A percentile compares a stretch with the other conserved stretches of the same genome.
Conservation (phyloP, 2,113 vertebrate genomes). For the Bostrychus sinensis region DNA sequence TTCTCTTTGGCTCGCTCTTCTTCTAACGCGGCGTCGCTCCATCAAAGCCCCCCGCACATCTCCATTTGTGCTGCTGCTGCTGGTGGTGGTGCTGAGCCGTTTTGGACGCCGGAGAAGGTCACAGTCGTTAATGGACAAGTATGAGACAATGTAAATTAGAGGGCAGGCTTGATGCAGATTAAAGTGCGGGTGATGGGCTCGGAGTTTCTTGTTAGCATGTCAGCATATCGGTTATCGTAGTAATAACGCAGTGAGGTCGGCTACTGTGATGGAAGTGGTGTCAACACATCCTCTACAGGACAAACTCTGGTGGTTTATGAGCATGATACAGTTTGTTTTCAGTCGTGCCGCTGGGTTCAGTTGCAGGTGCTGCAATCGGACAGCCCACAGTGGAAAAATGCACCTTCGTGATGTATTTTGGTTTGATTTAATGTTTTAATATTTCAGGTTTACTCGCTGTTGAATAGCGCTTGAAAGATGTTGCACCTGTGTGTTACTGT, state of each 20-base stretch:
- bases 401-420: too few relatives aligned
- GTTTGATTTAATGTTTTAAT: too few relatives aligned
- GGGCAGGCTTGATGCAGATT: constrained; percentile 54
- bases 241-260: neutral
- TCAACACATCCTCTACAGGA: neutral
- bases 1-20: constrained; percentile 28
- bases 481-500: too few relatives aligned
- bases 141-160: constrained; percentile 68
- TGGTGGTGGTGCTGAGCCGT: too few relatives aligned
- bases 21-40: constrained; percentile 15
- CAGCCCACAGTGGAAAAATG: too few relatives aligned
- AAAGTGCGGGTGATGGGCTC: constrained; percentile 15
- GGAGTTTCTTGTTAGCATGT: neutral
- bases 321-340: neutral
- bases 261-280: neutral
- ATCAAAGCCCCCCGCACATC: neutral
- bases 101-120: constrained; percentile 71
- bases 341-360: neutral
- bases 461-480: too few relatives aligned
- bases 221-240: neutral
- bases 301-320: neutral
- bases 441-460: too few relatives aligned
- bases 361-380: too few relatives aligned
- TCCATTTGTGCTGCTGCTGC: constrained; percentile 17
- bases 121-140: constrained; percentile 66